Percentiles rank a stretch among this genome's conserved stretches.
Evolutionary conservation across 1,140 invertebrate genomes (phyloP).

Genomic region (Heliconius hermathena): DNA sequence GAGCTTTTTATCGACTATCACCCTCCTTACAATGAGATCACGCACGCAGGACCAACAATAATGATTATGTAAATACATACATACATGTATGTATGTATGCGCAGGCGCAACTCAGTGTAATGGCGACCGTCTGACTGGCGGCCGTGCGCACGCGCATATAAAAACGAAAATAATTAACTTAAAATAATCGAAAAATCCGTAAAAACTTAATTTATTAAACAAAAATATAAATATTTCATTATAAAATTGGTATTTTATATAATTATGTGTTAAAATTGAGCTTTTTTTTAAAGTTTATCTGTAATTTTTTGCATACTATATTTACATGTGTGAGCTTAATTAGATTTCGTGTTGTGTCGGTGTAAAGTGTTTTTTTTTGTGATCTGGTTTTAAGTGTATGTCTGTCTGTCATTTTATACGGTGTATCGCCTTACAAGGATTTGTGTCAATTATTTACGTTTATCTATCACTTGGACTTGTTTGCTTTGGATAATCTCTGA

Average conservation of each 20-base stretch:
- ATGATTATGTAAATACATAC: conserved; percentile 69
- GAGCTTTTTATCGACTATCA: conserved; percentile 38
- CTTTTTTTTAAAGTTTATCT: conserved; percentile 7
- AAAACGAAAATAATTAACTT: background rate
- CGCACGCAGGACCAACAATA: conserved; percentile 59
- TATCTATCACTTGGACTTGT: conserved; percentile 2
- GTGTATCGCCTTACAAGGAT: conserved; percentile 30
- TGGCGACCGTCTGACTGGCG: conserved; percentile 57
- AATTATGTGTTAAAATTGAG: background rate
- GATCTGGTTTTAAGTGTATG: conserved; percentile 24
- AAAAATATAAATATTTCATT: background rate
- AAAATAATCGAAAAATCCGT: background rate
- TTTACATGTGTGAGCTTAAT: conserved; percentile 26
- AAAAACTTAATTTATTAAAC: background rate
- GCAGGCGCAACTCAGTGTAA: conserved; percentile 52
- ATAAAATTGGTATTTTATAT: background rate
- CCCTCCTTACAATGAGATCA: conserved; percentile 42
- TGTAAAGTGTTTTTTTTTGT: conserved; percentile 17
- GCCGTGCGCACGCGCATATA: conserved; percentile 51
- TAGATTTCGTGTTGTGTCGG: conserved; percentile 2
- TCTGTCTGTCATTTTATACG: conserved; percentile 17
- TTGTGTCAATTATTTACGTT: conserved; percentile 29
- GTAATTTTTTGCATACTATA: conserved; percentile 2
- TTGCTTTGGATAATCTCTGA: conserved; percentile 12
- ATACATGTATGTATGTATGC: conserved; percentile 26